Conservation (phyloP, 1,140 invertebrate genomes). For the Asbolus verrucosus region DNA sequence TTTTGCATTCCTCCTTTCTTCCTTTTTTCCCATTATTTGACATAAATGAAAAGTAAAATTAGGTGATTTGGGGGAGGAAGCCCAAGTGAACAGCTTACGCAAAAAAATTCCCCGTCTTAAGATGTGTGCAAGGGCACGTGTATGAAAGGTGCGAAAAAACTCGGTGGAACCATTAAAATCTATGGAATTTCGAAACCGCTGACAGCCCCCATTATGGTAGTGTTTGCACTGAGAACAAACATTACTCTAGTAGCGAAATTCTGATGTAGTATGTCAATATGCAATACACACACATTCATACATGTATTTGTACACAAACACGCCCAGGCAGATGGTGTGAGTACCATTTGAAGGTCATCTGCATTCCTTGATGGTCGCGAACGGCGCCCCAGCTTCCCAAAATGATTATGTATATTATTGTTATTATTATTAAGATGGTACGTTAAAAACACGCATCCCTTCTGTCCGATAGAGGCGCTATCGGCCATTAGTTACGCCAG, state of each 20-base stretch:
- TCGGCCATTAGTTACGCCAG: conserved; percentile 36
- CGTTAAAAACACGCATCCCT: neutral
- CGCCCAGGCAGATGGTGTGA: conserved; percentile 47
- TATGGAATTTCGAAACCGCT: too few relatives aligned
- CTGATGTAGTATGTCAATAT: conserved; percentile 44
- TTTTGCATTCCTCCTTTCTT: too few relatives aligned
- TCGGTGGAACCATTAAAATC: neutral
- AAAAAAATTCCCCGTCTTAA: neutral
- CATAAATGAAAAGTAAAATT: too few relatives aligned
- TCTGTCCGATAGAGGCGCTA: conserved; percentile 24
- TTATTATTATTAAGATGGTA: conserved; percentile 56
- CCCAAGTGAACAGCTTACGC: too few relatives aligned
- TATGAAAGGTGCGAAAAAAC: neutral
- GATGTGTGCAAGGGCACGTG: neutral
- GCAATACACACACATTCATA: conserved; percentile 44
- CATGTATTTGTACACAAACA: conserved; percentile 49
- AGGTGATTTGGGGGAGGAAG: too few relatives aligned
- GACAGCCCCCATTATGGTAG: conserved; percentile 2
- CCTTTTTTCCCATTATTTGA: too few relatives aligned
- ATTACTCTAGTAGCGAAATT: conserved; percentile 38
- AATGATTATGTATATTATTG: too few relatives aligned
- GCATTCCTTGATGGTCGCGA: conserved; percentile 54
- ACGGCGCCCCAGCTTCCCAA: conserved; percentile 54
- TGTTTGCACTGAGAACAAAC: conserved; percentile 11
- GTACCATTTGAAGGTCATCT: conserved; percentile 55